A percentile compares a stretch with the other conserved stretches of the same genome.
These are phyloP conservation scores for Brachynemurus nebulosus DNA, from an alignment of 2,888 invertebrate species.

Conservation along the genomic window DNA sequence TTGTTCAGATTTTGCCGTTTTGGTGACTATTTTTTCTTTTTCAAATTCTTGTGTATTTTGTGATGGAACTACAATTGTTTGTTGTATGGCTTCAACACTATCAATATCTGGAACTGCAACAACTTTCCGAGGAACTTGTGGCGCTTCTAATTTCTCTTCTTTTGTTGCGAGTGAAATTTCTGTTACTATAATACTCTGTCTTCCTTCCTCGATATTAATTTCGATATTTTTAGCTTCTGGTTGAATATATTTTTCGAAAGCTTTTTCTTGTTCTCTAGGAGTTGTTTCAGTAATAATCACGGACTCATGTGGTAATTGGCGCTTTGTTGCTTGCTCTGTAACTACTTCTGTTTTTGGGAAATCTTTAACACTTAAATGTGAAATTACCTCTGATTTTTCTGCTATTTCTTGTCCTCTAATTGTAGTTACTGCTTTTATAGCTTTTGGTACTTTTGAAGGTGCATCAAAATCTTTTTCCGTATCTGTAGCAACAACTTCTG, in stretches of 20 bases:
- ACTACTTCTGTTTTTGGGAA: conserved; percentile 19
- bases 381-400: conserved; percentile 28
- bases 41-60: conserved; percentile 14
- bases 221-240: conserved; percentile 24
- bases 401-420: conserved; percentile 26
- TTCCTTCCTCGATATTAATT: conserved; percentile 10
- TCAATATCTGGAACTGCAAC: conserved; percentile 17
- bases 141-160: conserved; percentile 16
- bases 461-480: conserved; percentile 27
- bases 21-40: conserved; percentile 12
- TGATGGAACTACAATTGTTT: conserved; percentile 19
- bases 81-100: conserved; percentile 20
- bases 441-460: conserved; percentile 10
- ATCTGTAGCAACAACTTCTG: conserved; percentile 28
- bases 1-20: conserved; percentile 22
- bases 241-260: conserved; percentile 22
- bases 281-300: conserved; percentile 23
- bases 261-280: conserved; percentile 28
- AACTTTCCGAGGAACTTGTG: conserved; percentile 15
- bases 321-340: conserved; percentile 23
- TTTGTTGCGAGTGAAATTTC: conserved; percentile 20
- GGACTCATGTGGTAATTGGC: conserved; percentile 23
- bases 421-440: conserved; percentile 9
- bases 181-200: conserved; percentile 15
- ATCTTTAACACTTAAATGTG: conserved; percentile 20